These are phyloP conservation scores for Sericinus montela DNA, from an alignment of 2,888 invertebrate genomes.

Conservation along the genomic window DNA sequence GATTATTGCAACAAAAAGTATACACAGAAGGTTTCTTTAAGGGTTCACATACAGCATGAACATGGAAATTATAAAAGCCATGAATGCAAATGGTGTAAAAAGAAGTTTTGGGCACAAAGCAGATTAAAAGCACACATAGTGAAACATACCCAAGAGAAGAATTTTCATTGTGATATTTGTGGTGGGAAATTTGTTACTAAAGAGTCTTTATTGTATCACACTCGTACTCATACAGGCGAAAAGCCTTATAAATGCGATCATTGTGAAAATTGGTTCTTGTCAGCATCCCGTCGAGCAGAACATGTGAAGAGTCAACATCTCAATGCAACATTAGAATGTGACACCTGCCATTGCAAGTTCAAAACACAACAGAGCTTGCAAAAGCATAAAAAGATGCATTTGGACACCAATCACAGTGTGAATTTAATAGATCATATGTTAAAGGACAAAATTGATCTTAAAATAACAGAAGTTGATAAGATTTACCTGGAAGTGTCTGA, in stretches of 20 bases:
- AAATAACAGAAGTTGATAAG: constrained; percentile 25
- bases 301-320: constrained; percentile 52
- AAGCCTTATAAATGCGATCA: constrained; percentile 55
- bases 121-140: constrained; percentile 59
- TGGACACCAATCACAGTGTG: neutral
- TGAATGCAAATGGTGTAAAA: constrained; percentile 59
- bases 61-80: constrained; percentile 61
- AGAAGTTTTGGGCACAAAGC: constrained; percentile 62
- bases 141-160: constrained; percentile 61
- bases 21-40: constrained; percentile 56
- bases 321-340: constrained; percentile 42
- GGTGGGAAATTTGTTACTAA: constrained; percentile 57
- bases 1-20: constrained; percentile 64
- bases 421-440: constrained; percentile 11
- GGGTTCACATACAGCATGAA: constrained; percentile 64
- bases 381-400: constrained; percentile 45
- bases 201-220: constrained; percentile 61
- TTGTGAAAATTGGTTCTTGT: constrained; percentile 51
- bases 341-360: constrained; percentile 49
- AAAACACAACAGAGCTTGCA: constrained; percentile 38
- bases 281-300: constrained; percentile 52
- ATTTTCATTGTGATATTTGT: constrained; percentile 50
- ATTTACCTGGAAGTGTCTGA: constrained; percentile 31
- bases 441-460: constrained; percentile 10
- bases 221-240: constrained; percentile 63